Base-by-base conservation (phyloP, 2,888 invertebrate genomes). In the Chrysolina haemoptera region DNA sequence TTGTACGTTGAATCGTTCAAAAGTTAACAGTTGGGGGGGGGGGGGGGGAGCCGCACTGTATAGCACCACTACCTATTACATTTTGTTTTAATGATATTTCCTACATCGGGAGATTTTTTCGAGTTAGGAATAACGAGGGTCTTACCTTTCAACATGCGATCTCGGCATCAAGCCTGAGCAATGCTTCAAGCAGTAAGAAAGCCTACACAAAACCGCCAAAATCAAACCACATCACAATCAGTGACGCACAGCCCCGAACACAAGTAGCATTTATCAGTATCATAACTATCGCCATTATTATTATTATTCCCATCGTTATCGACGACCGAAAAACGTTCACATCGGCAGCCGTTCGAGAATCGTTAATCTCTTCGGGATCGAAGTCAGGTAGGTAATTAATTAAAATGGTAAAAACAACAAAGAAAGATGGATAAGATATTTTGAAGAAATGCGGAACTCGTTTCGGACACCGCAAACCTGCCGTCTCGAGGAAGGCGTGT, bases 371-470 rank as follows among this genome's bases (percentile, higher is more conserved):
- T 62, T 72, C 71, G 73, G 73, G 72, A 76, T 77, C 76, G 65
- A 74, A 78, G 73, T 74, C 76, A 74, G 73, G 77, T 78, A 78
- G 73, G 70, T 72, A 70, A 74, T 78, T 78, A 78, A 78, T 78
- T 78, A 78, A 77, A 78, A 75, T 75, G 69, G 78, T 73, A 74
- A 76, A 78, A 81, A 80, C 74, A 79, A 73, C 75, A 75, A 78
- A 74, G 68, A 68, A 63, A 78, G 76, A 78, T 75, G 76, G 78
- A 76, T 77, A 77, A 77, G 76, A 79, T 78, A 76, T 78, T 77
- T 77, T 75, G 70, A 76, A 80, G 80, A 81, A 82, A 82, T 79
- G 81, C 82, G 80, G 81, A 82, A 82, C 82, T 82, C 72, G 82
- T 82, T 82, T 81, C 73, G 71, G 75, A 72, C 71, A 70, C 71